These are phyloP conservation scores for Euspilapteryx auroguttella DNA, from an alignment of 2,888 invertebrate genomes.

Conservation along the genomic window DNA sequence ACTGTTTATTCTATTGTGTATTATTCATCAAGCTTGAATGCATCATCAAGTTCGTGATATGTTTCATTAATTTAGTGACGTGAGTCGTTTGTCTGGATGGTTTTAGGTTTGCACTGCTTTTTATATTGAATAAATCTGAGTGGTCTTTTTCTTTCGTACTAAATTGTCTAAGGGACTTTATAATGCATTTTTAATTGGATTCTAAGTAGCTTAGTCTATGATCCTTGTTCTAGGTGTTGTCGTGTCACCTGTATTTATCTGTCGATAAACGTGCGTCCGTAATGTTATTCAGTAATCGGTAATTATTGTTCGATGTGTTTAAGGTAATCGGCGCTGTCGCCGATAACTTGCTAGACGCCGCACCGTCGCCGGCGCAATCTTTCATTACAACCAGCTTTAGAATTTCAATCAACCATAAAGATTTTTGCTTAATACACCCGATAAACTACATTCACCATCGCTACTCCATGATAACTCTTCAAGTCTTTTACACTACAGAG, in stretches of 20 bases:
- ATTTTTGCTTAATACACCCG: conserved; percentile 38
- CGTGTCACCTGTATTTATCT: background rate
- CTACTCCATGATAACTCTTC: conserved; percentile 24
- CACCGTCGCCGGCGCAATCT: conserved; percentile 27
- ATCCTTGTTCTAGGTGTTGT: background rate
- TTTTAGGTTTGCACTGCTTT: too few species aligned
- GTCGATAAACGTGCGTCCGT: conserved; percentile 6
- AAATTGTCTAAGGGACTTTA: too few species aligned
- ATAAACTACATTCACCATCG: conserved; percentile 41
- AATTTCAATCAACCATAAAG: conserved; percentile 33
- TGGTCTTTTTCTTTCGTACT: too few species aligned
- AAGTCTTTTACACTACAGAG: conserved; percentile 25
- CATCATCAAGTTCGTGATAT: too few species aligned
- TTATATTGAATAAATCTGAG: too few species aligned
- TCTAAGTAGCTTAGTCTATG: too few species aligned
- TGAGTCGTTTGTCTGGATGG: too few species aligned
- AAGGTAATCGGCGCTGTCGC: conserved; percentile 37
- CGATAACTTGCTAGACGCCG: conserved; percentile 11
- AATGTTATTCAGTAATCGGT: conserved; percentile 31
- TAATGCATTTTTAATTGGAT: too few species aligned
- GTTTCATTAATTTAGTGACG: too few species aligned
- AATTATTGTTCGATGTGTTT: conserved; percentile 51
- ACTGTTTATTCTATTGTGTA: background rate
- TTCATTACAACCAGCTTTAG: conserved; percentile 24
- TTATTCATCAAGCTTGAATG: too few species aligned